phyloP scores from a whole-genome alignment of 1,140 invertebrate genomes.

The Aphelinus atriplicis region DNA sequence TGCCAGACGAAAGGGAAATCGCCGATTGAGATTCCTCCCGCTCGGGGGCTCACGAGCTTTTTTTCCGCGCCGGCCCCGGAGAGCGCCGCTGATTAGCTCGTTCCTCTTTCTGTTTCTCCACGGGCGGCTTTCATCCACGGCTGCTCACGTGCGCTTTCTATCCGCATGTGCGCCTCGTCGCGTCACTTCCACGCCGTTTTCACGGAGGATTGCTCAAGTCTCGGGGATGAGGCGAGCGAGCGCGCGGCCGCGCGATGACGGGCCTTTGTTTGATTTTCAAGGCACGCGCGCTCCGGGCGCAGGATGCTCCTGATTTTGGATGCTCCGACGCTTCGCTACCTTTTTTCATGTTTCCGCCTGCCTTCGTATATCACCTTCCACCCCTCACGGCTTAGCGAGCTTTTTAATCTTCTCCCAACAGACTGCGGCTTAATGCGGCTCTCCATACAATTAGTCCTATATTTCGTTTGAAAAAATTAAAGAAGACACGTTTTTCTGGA shows the following conservation, averaged over 20 bases:
- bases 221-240: not conserved
- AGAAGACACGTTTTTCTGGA: no score
- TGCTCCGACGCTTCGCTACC: not conserved
- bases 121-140: not conserved
- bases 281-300: not conserved
- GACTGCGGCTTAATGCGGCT: no score
- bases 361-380: no score
- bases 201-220: not conserved
- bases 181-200: constrained; percentile 12
- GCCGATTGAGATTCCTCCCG: constrained; percentile 21
- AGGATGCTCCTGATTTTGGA: not conserved
- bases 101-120: not conserved
- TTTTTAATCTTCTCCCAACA: no score
- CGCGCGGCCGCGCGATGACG: not conserved
- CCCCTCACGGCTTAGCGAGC: no score
- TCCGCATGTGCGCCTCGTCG: not conserved
- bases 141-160: not conserved
- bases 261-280: constrained; percentile 25
- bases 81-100: constrained; percentile 5
- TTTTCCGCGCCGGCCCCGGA: not conserved
- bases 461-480: no score
- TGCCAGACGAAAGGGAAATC: constrained; percentile 23
- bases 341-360: not conserved
- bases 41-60: not conserved
- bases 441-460: no score